phyloP scores from a whole-genome alignment of 2,113 vertebrate species.

The Grallaria varia region DNA sequence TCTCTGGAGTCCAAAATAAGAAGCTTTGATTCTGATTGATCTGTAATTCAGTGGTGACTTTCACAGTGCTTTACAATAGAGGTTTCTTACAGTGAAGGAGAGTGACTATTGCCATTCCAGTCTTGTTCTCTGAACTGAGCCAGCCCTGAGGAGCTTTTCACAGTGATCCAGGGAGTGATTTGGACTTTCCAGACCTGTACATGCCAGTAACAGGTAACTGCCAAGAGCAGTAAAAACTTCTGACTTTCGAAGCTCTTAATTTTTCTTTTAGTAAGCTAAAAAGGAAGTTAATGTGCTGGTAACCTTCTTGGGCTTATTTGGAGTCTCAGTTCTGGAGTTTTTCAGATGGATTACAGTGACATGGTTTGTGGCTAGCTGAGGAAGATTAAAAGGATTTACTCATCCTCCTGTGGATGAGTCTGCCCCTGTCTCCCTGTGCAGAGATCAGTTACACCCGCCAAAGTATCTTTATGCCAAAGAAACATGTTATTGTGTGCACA shows the following conservation, averaged over 20 bases:
- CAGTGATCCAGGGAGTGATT: not conserved
- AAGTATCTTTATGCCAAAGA: not conserved
- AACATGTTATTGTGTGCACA: not conserved
- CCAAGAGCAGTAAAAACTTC: not conserved
- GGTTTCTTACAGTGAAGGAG: not conserved
- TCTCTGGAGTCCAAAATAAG: not conserved
- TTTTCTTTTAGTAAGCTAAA: not conserved
- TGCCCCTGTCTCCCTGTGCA: not conserved
- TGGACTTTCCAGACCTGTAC: not conserved
- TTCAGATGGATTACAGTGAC: not conserved
- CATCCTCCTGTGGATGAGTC: not conserved
- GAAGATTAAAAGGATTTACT: conserved; percentile 9
- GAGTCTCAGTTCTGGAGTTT: not conserved
- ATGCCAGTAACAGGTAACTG: not conserved
- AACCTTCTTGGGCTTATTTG: not conserved
- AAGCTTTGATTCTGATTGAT: not conserved
- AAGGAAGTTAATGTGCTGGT: not conserved
- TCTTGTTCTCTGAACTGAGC: not conserved
- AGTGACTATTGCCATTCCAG: not conserved
- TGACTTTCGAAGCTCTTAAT: not conserved
- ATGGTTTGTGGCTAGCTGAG: not conserved
- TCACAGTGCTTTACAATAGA: not conserved
- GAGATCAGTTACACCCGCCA: not conserved
- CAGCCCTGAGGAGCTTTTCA: not conserved
- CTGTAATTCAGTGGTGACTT: not conserved